Conservation (phyloP, 1,140 invertebrate species). For the Listronotus bonariensis region DNA sequence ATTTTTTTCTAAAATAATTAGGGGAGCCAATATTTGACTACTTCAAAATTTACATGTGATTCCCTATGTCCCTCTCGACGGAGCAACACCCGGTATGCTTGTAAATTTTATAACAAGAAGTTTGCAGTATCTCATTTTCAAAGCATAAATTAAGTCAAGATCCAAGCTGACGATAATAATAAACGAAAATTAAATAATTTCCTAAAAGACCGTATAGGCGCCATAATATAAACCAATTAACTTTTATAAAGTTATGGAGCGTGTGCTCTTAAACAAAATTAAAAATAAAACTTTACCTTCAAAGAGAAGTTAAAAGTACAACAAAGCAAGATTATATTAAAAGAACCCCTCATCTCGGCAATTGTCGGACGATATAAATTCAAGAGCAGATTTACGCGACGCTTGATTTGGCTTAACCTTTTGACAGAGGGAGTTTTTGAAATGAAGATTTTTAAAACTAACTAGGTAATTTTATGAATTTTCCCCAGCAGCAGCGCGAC, state of each 20-base stretch:
- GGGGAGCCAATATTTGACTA: too few species aligned
- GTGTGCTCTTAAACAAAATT: conserved; percentile 22
- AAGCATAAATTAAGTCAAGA: too few species aligned
- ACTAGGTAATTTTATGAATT: too few species aligned
- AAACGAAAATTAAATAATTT: conserved; percentile 5
- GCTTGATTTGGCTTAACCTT: conserved; percentile 44
- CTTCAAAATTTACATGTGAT: too few species aligned
- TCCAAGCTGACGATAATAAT: too few species aligned
- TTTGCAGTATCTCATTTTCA: too few species aligned
- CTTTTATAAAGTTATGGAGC: conserved; percentile 33
- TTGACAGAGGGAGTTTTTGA: conserved; percentile 23
- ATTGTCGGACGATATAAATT: conserved; percentile 41
- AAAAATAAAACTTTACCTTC: conserved; percentile 36
- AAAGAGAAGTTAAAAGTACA: conserved; percentile 36
- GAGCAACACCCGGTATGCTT: too few species aligned
- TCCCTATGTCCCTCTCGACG: too few species aligned
- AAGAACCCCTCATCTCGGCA: conserved; percentile 31
- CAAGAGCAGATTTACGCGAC: conserved; percentile 46
- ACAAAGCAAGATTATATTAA: conserved; percentile 36
- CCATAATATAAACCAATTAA: conserved; percentile 21
- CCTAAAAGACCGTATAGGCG: background rate
- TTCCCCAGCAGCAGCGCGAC: too few species aligned
- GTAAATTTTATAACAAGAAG: too few species aligned
- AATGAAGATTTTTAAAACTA: background rate
- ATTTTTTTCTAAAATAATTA: too few species aligned